Conservation (phyloP, 2,888 invertebrate genomes). For the Scelioninae gen. 1 region DNA sequence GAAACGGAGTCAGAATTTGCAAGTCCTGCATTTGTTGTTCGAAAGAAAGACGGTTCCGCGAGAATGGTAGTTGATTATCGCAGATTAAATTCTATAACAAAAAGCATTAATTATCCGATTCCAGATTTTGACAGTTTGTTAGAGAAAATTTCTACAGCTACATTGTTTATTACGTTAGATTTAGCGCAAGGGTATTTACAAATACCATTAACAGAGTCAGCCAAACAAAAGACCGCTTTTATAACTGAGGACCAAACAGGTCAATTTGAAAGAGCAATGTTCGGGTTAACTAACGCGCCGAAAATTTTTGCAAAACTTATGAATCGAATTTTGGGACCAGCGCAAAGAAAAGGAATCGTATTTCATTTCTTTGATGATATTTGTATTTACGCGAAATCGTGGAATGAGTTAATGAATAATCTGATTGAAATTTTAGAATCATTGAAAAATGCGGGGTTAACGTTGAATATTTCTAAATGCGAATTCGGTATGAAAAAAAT, state of each 20-base stretch:
- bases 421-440: not conserved
- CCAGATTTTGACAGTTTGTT: conserved; percentile 13
- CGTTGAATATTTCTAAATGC: conserved; percentile 22
- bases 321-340: conserved; percentile 31
- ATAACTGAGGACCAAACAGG: conserved; percentile 53
- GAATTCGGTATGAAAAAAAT: conserved; percentile 17
- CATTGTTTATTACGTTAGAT: conserved; percentile 8
- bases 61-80: conserved; percentile 24
- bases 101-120: conserved; percentile 14
- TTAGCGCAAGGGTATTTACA: conserved; percentile 23
- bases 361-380: conserved; percentile 52
- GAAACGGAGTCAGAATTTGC: conserved; percentile 18
- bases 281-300: conserved; percentile 49
- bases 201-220: conserved; percentile 2
- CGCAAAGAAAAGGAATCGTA: conserved; percentile 21
- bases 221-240: conserved; percentile 50
- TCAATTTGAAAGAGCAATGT: conserved; percentile 54
- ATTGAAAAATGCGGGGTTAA: conserved; percentile 10
- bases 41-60: conserved; percentile 15
- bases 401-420: conserved; percentile 11
- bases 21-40: conserved; percentile 15
- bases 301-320: conserved; percentile 50
- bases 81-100: conserved; percentile 12
- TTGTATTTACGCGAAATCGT: conserved; percentile 32
- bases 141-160: conserved; percentile 9